Base-by-base conservation (phyloP, 2,888 invertebrate species). In the Sinelater perroti region DNA sequence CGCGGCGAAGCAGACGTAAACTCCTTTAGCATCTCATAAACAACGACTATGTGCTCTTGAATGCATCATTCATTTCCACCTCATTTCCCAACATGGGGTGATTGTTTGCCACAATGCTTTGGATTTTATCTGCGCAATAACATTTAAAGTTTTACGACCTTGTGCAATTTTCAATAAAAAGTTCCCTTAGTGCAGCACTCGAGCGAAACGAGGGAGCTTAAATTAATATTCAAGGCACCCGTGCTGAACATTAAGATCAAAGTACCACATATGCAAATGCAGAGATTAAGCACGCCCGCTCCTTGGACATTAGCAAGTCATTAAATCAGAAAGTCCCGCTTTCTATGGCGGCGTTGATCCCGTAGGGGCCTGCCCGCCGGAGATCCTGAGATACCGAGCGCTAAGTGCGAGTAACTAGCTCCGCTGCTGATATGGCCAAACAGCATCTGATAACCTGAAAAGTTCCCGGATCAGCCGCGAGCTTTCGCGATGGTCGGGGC, bases 261-360 rank as follows among this genome's bases (percentile, higher is more conserved):
- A 65, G 63, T 53, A 50, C 28, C 36, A 51, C 46, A 35, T 65
- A 63, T 61, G 65, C 60, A 65, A 65, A 65, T 65, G 57, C 40
- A 17, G 42, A 56, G 57, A 64, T 64, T 60, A 61, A 58, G 49
- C 54, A 57, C 60, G 61, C 57, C 60, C 54, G 38, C 46, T 60
- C 30, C 60, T 56, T 51, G 52, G 50, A 60, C 60, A 63, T 60
- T 60, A 63, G 60, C 63, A 63, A 63, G 63, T 63, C 63, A 63
- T 58, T 58, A 58, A 53, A 54, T 58, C 57, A 52, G 52, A 56
- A 53, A 20, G 45, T 36, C 28, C 50, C 13, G 20, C 38, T 50
- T 50, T 50, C 50, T 50, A 50, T 50, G 40, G 50, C 50, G 40
- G 40, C 50, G 44, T 21, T 33, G 40, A 21, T 50, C 57, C 45